Conservation (phyloP, 2,888 invertebrate genomes). For the Cinara cedri region DNA sequence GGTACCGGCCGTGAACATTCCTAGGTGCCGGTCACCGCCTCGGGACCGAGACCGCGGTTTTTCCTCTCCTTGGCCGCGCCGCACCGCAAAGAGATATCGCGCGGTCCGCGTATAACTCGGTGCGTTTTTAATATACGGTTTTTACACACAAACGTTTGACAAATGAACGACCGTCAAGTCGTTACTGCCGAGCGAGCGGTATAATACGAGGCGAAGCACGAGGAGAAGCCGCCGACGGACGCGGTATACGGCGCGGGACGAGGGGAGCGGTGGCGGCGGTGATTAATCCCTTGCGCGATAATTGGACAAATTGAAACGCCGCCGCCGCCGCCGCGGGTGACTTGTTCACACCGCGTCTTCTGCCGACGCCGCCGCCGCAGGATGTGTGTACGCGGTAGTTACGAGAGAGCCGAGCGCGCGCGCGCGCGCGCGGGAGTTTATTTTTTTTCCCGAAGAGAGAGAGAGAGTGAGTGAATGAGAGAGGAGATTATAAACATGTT, state of each 20-base stretch:
- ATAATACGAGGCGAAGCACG: too few species aligned
- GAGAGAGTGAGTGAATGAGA: too few species aligned
- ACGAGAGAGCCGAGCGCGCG: background rate
- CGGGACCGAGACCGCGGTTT: background rate
- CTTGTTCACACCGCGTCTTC: conserved; percentile 42
- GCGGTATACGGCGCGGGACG: too few species aligned
- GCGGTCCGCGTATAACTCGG: too few species aligned
- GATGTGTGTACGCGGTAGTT: conserved; percentile 14
- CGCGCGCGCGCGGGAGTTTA: background rate
- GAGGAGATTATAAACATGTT: background rate
- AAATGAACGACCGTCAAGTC: conserved; percentile 9
- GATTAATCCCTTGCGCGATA: conserved; percentile 51
- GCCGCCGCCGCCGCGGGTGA: conserved; percentile 47
- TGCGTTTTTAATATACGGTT: conserved; percentile 8
- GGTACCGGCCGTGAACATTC: conserved; percentile 38
- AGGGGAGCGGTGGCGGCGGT: background rate
- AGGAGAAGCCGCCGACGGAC: too few species aligned
- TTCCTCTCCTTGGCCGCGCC: background rate
- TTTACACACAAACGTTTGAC: conserved; percentile 1
- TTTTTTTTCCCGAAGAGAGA: too few species aligned
- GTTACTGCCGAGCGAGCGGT: too few species aligned
- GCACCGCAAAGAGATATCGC: too few species aligned
- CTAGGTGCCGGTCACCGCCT: conserved; percentile 50
- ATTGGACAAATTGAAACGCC: conserved; percentile 57
- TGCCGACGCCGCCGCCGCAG: background rate